Evolutionary conservation across 2,888 invertebrate genomes (phyloP), one percentile per base, ranked within the genome.

Genomic region (Deilephila elpenor): DNA sequence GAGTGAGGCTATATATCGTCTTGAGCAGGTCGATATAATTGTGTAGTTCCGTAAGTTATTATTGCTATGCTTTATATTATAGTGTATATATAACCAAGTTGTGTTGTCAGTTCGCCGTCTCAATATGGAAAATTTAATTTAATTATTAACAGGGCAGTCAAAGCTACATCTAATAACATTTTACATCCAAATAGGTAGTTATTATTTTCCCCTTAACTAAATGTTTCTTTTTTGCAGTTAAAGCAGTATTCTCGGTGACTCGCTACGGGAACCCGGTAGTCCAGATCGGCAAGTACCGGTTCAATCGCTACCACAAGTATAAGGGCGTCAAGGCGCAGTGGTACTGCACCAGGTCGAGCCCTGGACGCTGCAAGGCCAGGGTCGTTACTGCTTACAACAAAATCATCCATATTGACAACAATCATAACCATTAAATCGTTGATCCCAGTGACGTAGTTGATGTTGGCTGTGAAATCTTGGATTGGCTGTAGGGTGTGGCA

Each of bases 291-390:
- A 71, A 71, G 14, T 77, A 82, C 70, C 73, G 82, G 8, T 82
- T 78, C 74, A 82, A 81, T 70, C 82, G 78, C 71, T 77, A 77
- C 73, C 72, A 72, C 1, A 71, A 75, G 4, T 77, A 79, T 62
- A 76, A 70, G 34, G 84, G 82, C 2, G 14, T 74, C 0, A 77
- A 78, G 32, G 79, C 77, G 1, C 75, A 79, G 6, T 85, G 84
- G 83, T 74, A 77, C 19, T 84, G 85, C 75, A 78, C 74, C 34
- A 79, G 85, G 74, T 78, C 74, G 25, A 79, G 73, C 71, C 72
- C 70, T n/a, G 79, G 82, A 59, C 56, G 71, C 17, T 86, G 85
- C 71, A 76, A 76, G 5, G 84, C 83, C 1, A 82, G 78, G 70
- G 75, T 85, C 20, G 74, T 78, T 17, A 85, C 83, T 0, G 14